These are phyloP conservation scores for Phragmatobia fuliginosa DNA, from an alignment of 2,888 invertebrate species.

Conservation along the genomic window DNA sequence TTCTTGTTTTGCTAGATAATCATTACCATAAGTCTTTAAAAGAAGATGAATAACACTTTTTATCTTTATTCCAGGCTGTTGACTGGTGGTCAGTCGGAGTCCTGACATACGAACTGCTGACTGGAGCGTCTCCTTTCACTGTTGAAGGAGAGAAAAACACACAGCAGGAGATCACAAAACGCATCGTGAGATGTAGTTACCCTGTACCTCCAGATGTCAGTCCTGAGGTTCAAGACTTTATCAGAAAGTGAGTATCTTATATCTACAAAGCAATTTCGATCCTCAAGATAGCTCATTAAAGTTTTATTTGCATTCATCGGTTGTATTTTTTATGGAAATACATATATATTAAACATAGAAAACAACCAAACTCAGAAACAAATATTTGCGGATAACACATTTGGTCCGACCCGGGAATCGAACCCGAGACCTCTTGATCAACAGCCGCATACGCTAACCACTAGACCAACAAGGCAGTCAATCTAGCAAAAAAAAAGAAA, in stretches of 20 bases:
- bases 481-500: too few species aligned
- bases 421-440: too few species aligned
- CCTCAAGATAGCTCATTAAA: too few species aligned
- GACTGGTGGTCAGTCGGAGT: conserved; percentile 99
- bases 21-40: not conserved
- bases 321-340: too few species aligned
- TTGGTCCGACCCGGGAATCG: too few species aligned
- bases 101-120: conserved; percentile 97
- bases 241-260: conserved; percentile 73
- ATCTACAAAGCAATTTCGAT: too few species aligned
- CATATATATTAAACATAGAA: too few species aligned
- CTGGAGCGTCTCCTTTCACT: conserved; percentile 98
- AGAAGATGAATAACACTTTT: not conserved
- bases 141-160: conserved; percentile 97
- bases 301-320: too few species aligned
- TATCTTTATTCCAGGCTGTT: conserved; percentile 90
- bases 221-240: conserved; percentile 89
- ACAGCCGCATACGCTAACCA: too few species aligned
- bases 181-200: conserved; percentile 95
- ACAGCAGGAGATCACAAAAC: conserved; percentile 96
- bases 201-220: conserved; percentile 95
- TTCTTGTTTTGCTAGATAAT: not conserved
- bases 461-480: too few species aligned
- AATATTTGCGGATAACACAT: too few species aligned
- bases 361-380: too few species aligned